A percentile compares a stretch with the other conserved stretches of the same genome.
Conservation (phyloP, 2,888 invertebrate genomes). For the Rhamphomyia laevipes region DNA sequence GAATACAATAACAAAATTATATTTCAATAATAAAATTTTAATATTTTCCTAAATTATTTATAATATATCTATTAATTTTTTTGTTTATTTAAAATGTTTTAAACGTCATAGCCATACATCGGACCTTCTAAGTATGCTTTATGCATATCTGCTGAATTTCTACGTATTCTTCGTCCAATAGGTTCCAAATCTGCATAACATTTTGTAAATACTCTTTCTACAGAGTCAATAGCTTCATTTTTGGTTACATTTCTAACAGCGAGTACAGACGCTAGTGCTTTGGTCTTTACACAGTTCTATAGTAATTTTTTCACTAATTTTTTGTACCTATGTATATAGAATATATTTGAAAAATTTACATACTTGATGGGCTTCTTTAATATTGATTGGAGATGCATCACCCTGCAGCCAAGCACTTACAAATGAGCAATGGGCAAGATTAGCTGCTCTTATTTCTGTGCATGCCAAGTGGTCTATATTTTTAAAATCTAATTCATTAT, state of each 20-base stretch:
- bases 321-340: neutral
- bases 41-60: neutral
- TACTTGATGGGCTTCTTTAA: conserved; percentile 70
- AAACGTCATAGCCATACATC: conserved; percentile 63
- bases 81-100: conserved; percentile 7
- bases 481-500: conserved; percentile 75
- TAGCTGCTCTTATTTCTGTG: conserved; percentile 90
- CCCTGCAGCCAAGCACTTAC: conserved; percentile 60
- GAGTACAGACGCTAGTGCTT: conserved; percentile 73
- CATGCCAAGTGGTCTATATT: conserved; percentile 89
- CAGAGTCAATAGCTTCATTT: conserved; percentile 59
- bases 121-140: conserved; percentile 65
- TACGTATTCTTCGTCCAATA: conserved; percentile 63
- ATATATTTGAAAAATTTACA: neutral
- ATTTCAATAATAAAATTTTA: neutral
- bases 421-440: conserved; percentile 85
- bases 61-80: neutral
- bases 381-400: conserved; percentile 56
- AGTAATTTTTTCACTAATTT: conserved; percentile 16
- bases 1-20: neutral
- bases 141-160: conserved; percentile 64
- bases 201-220: conserved; percentile 78
- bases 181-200: conserved; percentile 92
- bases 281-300: conserved; percentile 78
- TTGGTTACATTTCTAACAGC: conserved; percentile 64